Evolutionary conservation across 2,888 invertebrate species (phyloP).

Genomic region (Leptopterna dolabrata): DNA sequence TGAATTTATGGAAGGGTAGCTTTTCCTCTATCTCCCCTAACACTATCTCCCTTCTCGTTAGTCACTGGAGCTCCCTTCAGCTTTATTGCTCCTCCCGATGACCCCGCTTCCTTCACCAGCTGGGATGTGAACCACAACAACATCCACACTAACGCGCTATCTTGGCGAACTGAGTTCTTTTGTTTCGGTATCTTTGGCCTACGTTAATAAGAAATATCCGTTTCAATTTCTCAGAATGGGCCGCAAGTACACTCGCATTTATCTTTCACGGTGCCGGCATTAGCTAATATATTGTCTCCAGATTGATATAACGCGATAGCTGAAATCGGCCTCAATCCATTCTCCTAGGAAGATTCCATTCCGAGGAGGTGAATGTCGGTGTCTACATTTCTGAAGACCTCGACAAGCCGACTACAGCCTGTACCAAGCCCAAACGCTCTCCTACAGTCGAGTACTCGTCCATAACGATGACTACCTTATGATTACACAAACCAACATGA

Average conservation of each 20-base stretch:
- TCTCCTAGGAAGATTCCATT: too few species aligned
- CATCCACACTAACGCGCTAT: neutral
- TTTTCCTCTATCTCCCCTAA: conserved; percentile 7
- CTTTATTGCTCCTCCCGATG: neutral
- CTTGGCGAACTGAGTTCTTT: neutral
- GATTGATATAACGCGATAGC: too few species aligned
- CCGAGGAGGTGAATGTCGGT: too few species aligned
- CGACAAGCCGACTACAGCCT: too few species aligned
- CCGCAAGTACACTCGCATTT: neutral
- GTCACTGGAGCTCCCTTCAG: neutral
- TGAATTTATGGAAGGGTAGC: conserved; percentile 11
- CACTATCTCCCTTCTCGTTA: conserved; percentile 8
- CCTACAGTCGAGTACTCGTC: too few species aligned
- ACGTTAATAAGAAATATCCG: neutral
- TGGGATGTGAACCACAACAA: conserved; percentile 2
- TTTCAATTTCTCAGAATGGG: neutral
- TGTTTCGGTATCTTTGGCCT: neutral
- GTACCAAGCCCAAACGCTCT: too few species aligned
- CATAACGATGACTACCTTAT: too few species aligned
- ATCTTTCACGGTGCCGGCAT: neutral
- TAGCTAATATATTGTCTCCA: too few species aligned
- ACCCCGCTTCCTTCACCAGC: neutral
- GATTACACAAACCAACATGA: too few species aligned
- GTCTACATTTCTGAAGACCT: too few species aligned
- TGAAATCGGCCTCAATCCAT: too few species aligned